Conservation (phyloP, 1,140 invertebrate species). For the Leptopilina clavipes region DNA sequence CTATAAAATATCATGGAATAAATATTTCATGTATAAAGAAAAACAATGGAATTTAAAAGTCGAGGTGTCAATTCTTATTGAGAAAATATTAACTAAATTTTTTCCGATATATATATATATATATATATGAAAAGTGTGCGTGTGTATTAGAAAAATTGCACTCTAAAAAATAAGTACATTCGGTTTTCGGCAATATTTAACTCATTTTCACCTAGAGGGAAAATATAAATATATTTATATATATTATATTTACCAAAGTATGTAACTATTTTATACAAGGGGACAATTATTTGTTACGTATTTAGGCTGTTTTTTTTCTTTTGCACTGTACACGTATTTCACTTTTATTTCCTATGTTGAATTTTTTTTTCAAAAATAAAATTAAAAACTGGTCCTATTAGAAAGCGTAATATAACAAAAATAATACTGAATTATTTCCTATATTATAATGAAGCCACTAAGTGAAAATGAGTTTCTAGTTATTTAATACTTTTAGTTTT, state of each 20-base stretch:
- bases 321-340: slow-evolving; percentile 12
- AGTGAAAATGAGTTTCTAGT: slow-evolving; percentile 19
- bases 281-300: background rate
- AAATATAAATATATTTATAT: background rate
- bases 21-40: background rate
- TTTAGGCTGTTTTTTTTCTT: slow-evolving; percentile 13
- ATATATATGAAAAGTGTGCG: slow-evolving; percentile 11
- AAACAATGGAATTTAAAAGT: slow-evolving; percentile 18
- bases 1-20: background rate
- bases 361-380: background rate
- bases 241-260: background rate
- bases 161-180: slow-evolving; percentile 27
- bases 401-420: background rate
- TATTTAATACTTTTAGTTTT: slow-evolving; percentile 16
- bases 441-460: background rate
- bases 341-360: background rate
- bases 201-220: slow-evolving; percentile 17
- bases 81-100: background rate
- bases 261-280: background rate
- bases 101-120: slow-evolving; percentile 29
- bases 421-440: slow-evolving; percentile 15
- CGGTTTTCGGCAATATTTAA: background rate
- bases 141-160: slow-evolving; percentile 36
- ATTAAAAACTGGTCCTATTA: slow-evolving; percentile 18
- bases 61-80: background rate